Conservation (phyloP, 2,113 vertebrate species). For the Malaclemys terrapin region DNA sequence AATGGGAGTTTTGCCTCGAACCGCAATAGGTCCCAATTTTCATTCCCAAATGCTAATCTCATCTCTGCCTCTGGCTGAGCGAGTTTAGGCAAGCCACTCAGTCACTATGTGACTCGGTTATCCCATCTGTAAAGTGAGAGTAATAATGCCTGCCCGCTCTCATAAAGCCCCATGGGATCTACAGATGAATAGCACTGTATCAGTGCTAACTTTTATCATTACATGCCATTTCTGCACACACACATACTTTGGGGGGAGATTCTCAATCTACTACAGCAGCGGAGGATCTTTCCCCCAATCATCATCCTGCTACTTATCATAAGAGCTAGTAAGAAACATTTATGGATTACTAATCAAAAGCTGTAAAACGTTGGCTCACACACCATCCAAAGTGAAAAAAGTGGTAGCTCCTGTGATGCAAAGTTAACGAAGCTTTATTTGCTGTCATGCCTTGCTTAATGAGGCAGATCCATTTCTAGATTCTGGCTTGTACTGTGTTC, state of each 20-base stretch:
- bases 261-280: fast-evolving
- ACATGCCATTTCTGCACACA: neutral
- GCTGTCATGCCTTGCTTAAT: neutral
- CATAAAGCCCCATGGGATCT: neutral
- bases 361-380: fast-evolving
- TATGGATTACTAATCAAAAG: neutral
- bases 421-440: neutral
- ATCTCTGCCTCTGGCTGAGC: neutral
- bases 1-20: neutral
- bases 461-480: neutral
- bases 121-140: neutral
- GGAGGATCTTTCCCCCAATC: neutral
- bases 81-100: neutral
- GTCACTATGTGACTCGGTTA: neutral
- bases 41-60: neutral
- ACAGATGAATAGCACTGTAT: neutral
- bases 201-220: neutral
- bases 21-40: neutral
- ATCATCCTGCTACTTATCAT: neutral
- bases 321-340: neutral
- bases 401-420: neutral
- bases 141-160: neutral
- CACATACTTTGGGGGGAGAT: neutral
- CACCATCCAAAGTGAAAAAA: neutral
- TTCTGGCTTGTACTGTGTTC: neutral